Percentiles rank a stretch among this genome's conserved stretches.
These are phyloP conservation scores for Cheiracanthium punctorium DNA, from an alignment of 2,888 invertebrate genomes.

Conservation along the genomic window DNA sequence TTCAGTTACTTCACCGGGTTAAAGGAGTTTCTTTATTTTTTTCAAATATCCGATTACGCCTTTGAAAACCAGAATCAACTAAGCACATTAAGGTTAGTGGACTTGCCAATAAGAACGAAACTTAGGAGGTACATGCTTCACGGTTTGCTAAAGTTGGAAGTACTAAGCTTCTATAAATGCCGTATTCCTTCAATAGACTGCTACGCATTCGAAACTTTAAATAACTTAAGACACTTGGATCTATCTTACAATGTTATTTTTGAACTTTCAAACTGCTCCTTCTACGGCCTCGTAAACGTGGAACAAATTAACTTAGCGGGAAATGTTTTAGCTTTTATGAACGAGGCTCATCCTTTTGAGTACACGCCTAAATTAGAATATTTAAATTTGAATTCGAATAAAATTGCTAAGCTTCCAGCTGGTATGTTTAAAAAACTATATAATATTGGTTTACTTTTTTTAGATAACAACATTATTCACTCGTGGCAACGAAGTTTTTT, in stretches of 20 bases:
- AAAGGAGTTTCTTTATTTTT: too few relatives aligned
- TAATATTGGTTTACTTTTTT: background rate
- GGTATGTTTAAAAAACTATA: constrained; percentile 10
- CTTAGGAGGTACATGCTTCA: background rate
- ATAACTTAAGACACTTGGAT: background rate
- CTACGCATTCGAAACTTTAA: constrained; percentile 31
- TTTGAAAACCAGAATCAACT: constrained; percentile 24
- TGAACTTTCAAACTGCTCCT: constrained; percentile 11
- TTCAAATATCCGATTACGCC: constrained; percentile 14
- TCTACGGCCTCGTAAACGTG: constrained; percentile 26
- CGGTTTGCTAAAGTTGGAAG: constrained; percentile 13
- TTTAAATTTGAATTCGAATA: constrained; percentile 11
- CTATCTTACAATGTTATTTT: background rate
- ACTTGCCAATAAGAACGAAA: background rate
- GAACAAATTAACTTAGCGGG: background rate
- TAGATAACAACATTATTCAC: constrained; percentile 11
- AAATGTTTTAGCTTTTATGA: constrained; percentile 5
- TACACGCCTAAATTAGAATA: constrained; percentile 4
- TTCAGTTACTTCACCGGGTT: background rate
- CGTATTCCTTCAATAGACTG: background rate
- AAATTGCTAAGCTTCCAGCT: constrained; percentile 14
- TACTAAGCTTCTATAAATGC: background rate
- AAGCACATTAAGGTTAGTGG: background rate
- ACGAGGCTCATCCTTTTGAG: constrained; percentile 1
- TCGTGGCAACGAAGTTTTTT: constrained; percentile 30